Evolutionary conservation across 1,140 invertebrate species (phyloP).

Genomic region (Metaphire vulgaris): DNA sequence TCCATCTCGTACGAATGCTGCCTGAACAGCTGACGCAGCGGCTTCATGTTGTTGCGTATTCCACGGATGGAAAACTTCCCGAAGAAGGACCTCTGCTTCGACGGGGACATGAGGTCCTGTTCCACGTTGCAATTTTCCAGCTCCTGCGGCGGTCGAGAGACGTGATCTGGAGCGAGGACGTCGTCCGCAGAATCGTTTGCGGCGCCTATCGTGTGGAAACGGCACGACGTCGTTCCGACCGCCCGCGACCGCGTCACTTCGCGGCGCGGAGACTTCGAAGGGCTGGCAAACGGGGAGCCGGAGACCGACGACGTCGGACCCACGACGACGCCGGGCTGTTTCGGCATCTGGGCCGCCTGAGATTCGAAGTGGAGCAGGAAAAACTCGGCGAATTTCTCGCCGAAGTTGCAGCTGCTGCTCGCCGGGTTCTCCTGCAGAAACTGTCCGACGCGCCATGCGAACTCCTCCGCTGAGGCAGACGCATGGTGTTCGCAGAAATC

Average conservation of each 20-base stretch:
- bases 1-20: conserved; percentile 84
- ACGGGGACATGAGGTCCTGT: conserved; percentile 64
- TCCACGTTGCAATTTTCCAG: conserved; percentile 33
- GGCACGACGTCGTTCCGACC: conserved; percentile 4
- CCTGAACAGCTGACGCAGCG: conserved; percentile 78
- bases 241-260: background rate
- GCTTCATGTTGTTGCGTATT: conserved; percentile 65
- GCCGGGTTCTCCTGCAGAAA: conserved; percentile 67
- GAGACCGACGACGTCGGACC: background rate
- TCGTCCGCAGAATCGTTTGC: conserved; percentile 55
- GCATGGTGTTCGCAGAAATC: conserved; percentile 86
- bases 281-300: conserved; percentile 17
- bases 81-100: conserved; percentile 69
- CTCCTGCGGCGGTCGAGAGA: conserved; percentile 21
- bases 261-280: conserved; percentile 33
- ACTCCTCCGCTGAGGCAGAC: conserved; percentile 70
- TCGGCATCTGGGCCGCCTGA: conserved; percentile 28
- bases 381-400: conserved; percentile 72
- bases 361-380: conserved; percentile 58
- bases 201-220: conserved; percentile 25
- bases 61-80: conserved; percentile 70
- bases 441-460: conserved; percentile 73
- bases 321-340: background rate
- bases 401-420: conserved; percentile 65
- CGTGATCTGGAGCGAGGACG: conserved; percentile 61